phyloP scores from a whole-genome alignment of 2,888 invertebrate genomes.

The Lymantria monacha region DNA sequence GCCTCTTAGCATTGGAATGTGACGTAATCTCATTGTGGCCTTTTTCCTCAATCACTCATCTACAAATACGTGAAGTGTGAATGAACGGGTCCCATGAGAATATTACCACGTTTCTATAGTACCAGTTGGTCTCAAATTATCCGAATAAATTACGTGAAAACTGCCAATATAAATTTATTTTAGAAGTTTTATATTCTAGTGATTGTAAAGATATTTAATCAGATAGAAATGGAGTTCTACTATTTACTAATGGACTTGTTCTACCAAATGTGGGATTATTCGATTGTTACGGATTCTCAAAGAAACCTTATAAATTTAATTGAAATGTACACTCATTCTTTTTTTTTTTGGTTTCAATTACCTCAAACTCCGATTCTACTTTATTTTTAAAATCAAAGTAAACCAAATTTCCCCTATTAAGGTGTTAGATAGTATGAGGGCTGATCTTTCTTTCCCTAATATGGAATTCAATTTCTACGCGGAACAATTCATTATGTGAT shows the following conservation, averaged over 20 bases:
- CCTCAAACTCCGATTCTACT: neutral
- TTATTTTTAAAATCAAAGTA: too few species aligned
- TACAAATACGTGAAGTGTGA: slow-evolving; percentile 33
- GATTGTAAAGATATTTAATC: slow-evolving; percentile 30
- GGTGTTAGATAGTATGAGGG: too few species aligned
- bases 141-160: slow-evolving; percentile 24
- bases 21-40: slow-evolving; percentile 21
- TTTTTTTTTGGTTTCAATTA: neutral
- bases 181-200: slow-evolving; percentile 24
- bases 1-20: slow-evolving; percentile 29
- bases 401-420: too few species aligned
- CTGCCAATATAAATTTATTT: slow-evolving; percentile 25
- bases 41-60: slow-evolving; percentile 29
- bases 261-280: slow-evolving; percentile 26
- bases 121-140: slow-evolving; percentile 36
- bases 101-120: slow-evolving; percentile 20
- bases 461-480: too few species aligned
- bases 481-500: too few species aligned
- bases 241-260: slow-evolving; percentile 33
- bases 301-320: neutral
- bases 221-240: slow-evolving; percentile 27
- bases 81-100: slow-evolving; percentile 12
- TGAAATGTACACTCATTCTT: neutral
- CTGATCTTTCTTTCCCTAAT: too few species aligned
- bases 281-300: slow-evolving; percentile 1